Percentiles rank a stretch among this genome's conserved stretches.
phyloP scores from a whole-genome alignment of 35 echinoderm and acorn worm genomes.

The Stichopus chloronotus region DNA sequence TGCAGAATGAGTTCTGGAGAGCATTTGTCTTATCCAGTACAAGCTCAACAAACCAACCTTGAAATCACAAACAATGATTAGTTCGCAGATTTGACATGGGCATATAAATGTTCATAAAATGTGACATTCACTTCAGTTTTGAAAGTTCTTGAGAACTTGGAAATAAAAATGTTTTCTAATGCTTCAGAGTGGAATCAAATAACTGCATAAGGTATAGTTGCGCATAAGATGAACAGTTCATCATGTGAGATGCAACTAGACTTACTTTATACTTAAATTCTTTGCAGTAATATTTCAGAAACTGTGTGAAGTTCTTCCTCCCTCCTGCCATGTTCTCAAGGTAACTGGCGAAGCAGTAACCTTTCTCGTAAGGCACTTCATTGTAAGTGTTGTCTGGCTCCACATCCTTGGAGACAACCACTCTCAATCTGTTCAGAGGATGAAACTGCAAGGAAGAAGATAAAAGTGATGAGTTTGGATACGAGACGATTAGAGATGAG shows the following conservation, averaged over 20 bases:
- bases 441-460: slow-evolving; percentile 60
- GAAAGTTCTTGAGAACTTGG: too few species aligned
- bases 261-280: slow-evolving; percentile 79
- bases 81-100: too few species aligned
- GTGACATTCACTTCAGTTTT: too few species aligned
- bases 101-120: too few species aligned
- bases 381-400: slow-evolving; percentile 82
- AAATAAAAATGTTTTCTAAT: too few species aligned
- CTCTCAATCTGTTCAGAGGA: slow-evolving; percentile 75
- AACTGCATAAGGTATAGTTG: too few species aligned
- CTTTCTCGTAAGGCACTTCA: slow-evolving; percentile 89
- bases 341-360: slow-evolving; percentile 78
- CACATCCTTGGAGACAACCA: slow-evolving; percentile 64
- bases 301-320: slow-evolving; percentile 64
- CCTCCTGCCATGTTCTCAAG: slow-evolving; percentile 68
- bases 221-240: too few species aligned
- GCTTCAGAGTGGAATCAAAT: too few species aligned
- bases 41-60: too few species aligned
- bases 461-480: not conserved
- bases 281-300: slow-evolving; percentile 76
- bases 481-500: not conserved
- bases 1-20: too few species aligned
- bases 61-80: too few species aligned
- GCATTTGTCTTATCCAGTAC: too few species aligned
- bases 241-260: not conserved